A percentile compares a stretch with the other conserved stretches of the same genome.
Conservation (phyloP, 2,888 invertebrate species). For the Apeira syringaria region DNA sequence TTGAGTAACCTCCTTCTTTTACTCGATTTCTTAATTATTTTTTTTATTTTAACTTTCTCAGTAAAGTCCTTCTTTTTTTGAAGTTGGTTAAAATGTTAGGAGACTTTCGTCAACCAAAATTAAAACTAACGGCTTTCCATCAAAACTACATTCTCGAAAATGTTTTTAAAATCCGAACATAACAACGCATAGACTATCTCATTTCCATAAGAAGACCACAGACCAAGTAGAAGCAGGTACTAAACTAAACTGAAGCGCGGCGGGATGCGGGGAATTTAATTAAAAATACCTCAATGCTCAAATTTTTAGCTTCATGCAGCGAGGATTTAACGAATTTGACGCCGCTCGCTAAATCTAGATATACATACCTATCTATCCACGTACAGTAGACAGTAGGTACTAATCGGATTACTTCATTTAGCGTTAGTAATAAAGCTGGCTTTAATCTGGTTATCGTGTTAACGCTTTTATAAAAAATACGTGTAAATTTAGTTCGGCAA, state of each 20-base stretch:
- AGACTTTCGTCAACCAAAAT: too few species aligned
- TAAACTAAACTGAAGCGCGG: constrained; percentile 48
- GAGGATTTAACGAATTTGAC: constrained; percentile 32
- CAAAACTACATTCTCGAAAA: too few species aligned
- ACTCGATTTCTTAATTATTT: too few species aligned
- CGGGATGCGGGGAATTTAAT: constrained; percentile 66
- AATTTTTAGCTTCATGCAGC: constrained; percentile 39
- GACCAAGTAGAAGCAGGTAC: constrained; percentile 1
- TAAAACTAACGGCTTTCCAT: too few species aligned
- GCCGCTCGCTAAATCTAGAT: constrained; percentile 9
- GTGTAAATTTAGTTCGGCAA: background rate
- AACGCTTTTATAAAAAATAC: background rate
- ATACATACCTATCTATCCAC: too few species aligned
- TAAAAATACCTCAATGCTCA: constrained; percentile 49
- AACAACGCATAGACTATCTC: too few species aligned
- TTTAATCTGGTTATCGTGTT: background rate
- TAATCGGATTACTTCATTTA: constrained; percentile 6
- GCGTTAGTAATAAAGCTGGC: constrained; percentile 1
- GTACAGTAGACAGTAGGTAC: constrained; percentile 1
- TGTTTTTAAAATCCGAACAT: too few species aligned
- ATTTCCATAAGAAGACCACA: constrained; percentile 51
- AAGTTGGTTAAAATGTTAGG: too few species aligned
- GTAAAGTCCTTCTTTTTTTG: too few species aligned
- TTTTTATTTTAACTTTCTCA: too few species aligned
- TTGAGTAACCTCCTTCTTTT: too few species aligned